Percentiles rank a stretch among this genome's conserved stretches.
Conservation (phyloP, 1,140 invertebrate genomes). For the Dendroctonus ponderosae region DNA sequence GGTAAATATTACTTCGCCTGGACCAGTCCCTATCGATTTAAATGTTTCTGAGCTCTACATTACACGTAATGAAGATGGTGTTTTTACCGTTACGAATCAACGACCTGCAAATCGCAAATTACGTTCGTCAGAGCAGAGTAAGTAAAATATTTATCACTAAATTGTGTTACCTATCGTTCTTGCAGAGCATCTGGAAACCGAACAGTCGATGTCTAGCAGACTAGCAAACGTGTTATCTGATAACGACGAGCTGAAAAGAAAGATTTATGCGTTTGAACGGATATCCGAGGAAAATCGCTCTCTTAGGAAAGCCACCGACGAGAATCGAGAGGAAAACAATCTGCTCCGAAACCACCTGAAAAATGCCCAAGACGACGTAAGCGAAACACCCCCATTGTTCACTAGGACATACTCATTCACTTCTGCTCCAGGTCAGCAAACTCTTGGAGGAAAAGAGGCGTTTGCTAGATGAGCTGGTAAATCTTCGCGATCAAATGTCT, state of each 20-base stretch:
- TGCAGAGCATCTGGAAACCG: not conserved
- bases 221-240: conserved; percentile 55
- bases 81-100: conserved; percentile 65
- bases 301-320: conserved; percentile 61
- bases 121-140: no score
- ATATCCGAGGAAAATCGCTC: conserved; percentile 63
- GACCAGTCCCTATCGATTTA: conserved; percentile 75
- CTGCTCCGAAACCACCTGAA: conserved; percentile 58
- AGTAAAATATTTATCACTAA: no score
- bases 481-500: conserved; percentile 60
- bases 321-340: conserved; percentile 66
- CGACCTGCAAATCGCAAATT: conserved; percentile 6
- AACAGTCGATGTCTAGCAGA: conserved; percentile 4
- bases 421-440: conserved; percentile 33
- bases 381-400: conserved; percentile 4
- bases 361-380: conserved; percentile 70
- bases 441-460: conserved; percentile 71
- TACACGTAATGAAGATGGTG: conserved; percentile 64
- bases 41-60: conserved; percentile 69
- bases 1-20: conserved; percentile 78
- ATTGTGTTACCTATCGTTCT: no score
- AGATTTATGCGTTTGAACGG: conserved; percentile 60
- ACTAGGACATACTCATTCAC: conserved; percentile 26
- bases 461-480: conserved; percentile 65
- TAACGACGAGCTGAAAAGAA: conserved; percentile 64